phyloP scores from a whole-genome alignment of 2,888 invertebrate species.

The Cheilosia impressa region DNA sequence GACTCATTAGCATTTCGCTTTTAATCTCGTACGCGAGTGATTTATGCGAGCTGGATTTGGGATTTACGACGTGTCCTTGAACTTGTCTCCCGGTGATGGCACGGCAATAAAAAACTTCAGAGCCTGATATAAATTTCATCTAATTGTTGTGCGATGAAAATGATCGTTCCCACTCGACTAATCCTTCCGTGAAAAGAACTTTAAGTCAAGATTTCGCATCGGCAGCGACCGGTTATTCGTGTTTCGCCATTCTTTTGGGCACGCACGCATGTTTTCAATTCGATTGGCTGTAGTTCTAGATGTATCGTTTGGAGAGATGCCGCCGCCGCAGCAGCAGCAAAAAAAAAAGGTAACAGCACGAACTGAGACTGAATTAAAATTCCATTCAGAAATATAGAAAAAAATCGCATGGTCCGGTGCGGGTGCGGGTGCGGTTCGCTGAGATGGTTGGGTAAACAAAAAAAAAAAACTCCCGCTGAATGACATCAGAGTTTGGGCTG shows the following conservation, averaged over 20 bases:
- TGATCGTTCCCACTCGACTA: slow-evolving; percentile 6
- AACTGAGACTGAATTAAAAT: slow-evolving; percentile 69
- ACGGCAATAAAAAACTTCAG: background rate
- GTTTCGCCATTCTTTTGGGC: slow-evolving; percentile 28
- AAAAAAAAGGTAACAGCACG: slow-evolving; percentile 21
- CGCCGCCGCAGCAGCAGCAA: background rate
- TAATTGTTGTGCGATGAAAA: slow-evolving; percentile 11
- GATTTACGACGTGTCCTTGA: slow-evolving; percentile 68
- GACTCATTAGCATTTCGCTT: slow-evolving; percentile 29
- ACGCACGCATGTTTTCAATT: slow-evolving; percentile 11
- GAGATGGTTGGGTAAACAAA: slow-evolving; percentile 9
- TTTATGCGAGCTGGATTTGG: slow-evolving; percentile 13
- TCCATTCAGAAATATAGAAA: slow-evolving; percentile 62
- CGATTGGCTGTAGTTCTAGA: background rate
- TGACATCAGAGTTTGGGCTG: slow-evolving; percentile 62
- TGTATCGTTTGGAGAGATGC: background rate
- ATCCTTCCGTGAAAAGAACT: slow-evolving; percentile 47
- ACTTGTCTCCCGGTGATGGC: slow-evolving; percentile 51
- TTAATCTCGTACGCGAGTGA: slow-evolving; percentile 19
- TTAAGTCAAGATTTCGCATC: slow-evolving; percentile 18
- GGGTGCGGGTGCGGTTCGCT: slow-evolving; percentile 3
- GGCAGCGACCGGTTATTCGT: slow-evolving; percentile 60
- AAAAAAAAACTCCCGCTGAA: slow-evolving; percentile 40
- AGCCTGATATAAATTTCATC: slow-evolving; percentile 2
- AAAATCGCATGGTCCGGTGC: slow-evolving; percentile 11